Conservation (phyloP, 2,888 invertebrate species). For the Anaspis maculata region DNA sequence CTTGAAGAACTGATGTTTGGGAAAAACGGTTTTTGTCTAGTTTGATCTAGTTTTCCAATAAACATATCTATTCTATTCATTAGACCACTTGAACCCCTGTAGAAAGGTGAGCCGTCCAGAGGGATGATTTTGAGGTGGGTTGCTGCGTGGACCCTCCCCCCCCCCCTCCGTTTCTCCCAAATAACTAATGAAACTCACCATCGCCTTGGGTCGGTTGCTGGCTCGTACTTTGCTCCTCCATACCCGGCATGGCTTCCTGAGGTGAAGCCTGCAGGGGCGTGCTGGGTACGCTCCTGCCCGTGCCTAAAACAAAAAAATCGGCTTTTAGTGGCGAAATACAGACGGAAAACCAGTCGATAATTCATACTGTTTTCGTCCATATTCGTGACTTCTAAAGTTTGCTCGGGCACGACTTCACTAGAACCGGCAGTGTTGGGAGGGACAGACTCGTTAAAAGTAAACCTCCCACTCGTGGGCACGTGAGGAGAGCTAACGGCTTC, state of each 20-base stretch:
- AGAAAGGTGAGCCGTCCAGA: too few relatives aligned
- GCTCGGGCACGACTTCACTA: slow-evolving; percentile 37
- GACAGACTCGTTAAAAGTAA: slow-evolving; percentile 54
- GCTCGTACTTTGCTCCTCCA: slow-evolving; percentile 27
- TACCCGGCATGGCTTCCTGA: slow-evolving; percentile 40
- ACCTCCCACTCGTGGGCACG: slow-evolving; percentile 54
- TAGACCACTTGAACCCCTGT: too few relatives aligned
- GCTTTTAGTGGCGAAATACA: too few relatives aligned
- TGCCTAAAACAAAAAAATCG: slow-evolving; percentile 38
- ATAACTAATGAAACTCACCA: slow-evolving; percentile 26
- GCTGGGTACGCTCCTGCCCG: slow-evolving; percentile 59
- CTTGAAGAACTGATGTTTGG: too few relatives aligned
- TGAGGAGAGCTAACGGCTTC: slow-evolving; percentile 89
- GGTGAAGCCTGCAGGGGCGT: slow-evolving; percentile 60
- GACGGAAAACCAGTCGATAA: too few relatives aligned
- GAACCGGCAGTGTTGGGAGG: slow-evolving; percentile 26
- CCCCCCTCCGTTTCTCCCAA: too few relatives aligned
- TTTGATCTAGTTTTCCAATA: too few relatives aligned
- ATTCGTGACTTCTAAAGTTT: slow-evolving; percentile 32
- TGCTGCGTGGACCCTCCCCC: too few relatives aligned
- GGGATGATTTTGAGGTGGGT: too few relatives aligned
- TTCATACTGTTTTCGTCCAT: slow-evolving; percentile 39
- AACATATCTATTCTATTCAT: too few relatives aligned
- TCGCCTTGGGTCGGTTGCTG: slow-evolving; percentile 27
- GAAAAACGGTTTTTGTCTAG: too few relatives aligned